Evolutionary conservation across 2,888 invertebrate genomes (phyloP).

Genomic region (Smittia aterrima): DNA sequence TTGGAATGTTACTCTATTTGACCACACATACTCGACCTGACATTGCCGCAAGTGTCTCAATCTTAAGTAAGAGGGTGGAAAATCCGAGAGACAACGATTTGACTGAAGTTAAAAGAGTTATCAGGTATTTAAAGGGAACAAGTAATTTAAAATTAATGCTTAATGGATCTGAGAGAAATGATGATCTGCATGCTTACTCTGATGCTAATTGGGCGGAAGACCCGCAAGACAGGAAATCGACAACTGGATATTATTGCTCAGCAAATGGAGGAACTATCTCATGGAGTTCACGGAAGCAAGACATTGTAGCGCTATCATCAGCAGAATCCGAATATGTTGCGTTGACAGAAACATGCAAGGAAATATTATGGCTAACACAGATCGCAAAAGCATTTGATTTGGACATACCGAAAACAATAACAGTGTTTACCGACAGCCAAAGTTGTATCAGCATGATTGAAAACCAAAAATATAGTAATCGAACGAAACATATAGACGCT

Average conservation of each 20-base stretch:
- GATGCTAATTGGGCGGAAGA: constrained; percentile 49
- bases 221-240: constrained; percentile 46
- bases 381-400: not conserved
- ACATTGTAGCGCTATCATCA: constrained; percentile 45
- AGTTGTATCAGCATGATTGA: not conserved
- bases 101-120: constrained; percentile 46
- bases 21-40: constrained; percentile 45
- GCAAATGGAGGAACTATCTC: constrained; percentile 44
- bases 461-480: not conserved
- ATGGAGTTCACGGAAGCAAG: constrained; percentile 47
- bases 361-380: constrained; percentile 44
- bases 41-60: constrained; percentile 45
- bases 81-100: constrained; percentile 45
- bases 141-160: not conserved
- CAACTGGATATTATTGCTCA: constrained; percentile 46
- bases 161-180: not conserved
- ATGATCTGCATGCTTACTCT: constrained; percentile 44
- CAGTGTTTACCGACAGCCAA: not conserved
- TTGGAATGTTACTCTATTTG: constrained; percentile 44
- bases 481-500: constrained; percentile 4
- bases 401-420: not conserved
- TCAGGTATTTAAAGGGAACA: constrained; percentile 45
- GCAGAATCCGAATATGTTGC: constrained; percentile 45
- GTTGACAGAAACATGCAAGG: constrained; percentile 45
- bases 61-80: constrained; percentile 46